A percentile compares a stretch with the other conserved stretches of the same genome.
Evolutionary conservation across 2,888 invertebrate species (phyloP).

Genomic region (Ornithoptera alexandrae): DNA sequence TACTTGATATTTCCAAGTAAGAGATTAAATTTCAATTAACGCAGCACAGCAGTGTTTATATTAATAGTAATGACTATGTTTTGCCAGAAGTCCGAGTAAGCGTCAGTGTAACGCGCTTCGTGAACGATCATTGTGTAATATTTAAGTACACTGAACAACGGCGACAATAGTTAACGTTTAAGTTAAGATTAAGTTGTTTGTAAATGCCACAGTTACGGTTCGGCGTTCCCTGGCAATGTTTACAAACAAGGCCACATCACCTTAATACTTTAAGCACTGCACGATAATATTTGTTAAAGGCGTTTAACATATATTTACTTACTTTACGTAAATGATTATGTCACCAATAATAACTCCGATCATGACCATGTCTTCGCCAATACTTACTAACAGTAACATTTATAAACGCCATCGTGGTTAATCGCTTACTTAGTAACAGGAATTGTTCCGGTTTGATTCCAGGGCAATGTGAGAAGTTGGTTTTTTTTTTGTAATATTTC

Average conservation of each 20-base stretch:
- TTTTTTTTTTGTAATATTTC: no score
- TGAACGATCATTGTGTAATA: constrained; percentile 14
- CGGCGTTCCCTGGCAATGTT: background rate
- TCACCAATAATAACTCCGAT: background rate
- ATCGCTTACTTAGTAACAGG: no score
- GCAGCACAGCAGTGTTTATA: background rate
- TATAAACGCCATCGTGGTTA: no score
- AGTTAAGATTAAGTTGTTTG: constrained; percentile 19
- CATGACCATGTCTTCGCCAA: background rate
- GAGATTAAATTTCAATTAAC: constrained; percentile 9
- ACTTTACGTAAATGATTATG: background rate
- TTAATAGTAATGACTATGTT: constrained; percentile 13
- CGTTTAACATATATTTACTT: background rate
- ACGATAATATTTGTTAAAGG: background rate
- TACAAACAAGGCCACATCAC: constrained; percentile 6
- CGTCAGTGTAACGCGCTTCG: constrained; percentile 10
- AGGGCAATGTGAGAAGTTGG: no score
- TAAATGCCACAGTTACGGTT: constrained; percentile 7
- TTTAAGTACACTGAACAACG: constrained; percentile 13
- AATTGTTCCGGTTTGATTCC: no score
- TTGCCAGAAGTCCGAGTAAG: constrained; percentile 9
- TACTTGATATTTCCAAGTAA: background rate
- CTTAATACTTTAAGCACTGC: background rate
- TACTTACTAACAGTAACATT: background rate
- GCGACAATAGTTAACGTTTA: constrained; percentile 12